Base-by-base conservation (phyloP, 1,140 invertebrate species). In the Listronotus bonariensis region DNA sequence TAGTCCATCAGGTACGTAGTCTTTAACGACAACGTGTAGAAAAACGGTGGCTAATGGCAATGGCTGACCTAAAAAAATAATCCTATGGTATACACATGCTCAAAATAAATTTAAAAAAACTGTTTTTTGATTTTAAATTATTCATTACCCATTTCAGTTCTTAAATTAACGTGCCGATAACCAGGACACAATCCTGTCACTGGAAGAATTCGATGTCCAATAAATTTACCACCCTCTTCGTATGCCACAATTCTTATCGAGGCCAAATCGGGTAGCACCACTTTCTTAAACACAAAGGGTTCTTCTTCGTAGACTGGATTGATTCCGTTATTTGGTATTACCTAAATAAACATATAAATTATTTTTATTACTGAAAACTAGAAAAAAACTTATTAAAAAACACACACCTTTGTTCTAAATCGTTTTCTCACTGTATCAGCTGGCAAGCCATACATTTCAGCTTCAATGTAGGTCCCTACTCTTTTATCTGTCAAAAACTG, bases 401-500 rank as follows among this genome's bases (percentile, higher is more conserved):
- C 8, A 36, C 34, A 4, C 2, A 63, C 92, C 81, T 92, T 91
- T 0, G 98, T 99, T 48, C 92, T 85, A 80, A 98, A 98, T 82
- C 94, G 94, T 82, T 97, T 97, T 34, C 97, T 84, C 11, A 99
- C 96, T 0, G 97, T 99, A 78, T 99, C 98, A 0, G 97, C 97
- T 0, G 97, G 96, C 62, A 99, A 82, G 1, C 97, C 97, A 78
- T 97, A 99, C 97, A 99, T 98, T 76, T 99, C 97, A 26, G 99
- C 96, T 80, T 99, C 97, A 1, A 99, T 95, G 76, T 96, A 99
- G 0, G 96, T 98, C 15, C 96, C 96, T 14, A 94, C 91, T 68
- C 96, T 88, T 79, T 96, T 97, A 73, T 99, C 97, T 3, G 92
- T 95, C 48, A 99, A 82, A 81, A 99, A 97, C 82, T 99, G 97